Conservation (phyloP, 2,797 vertebrate genomes). For the Danio tinwini region DNA sequence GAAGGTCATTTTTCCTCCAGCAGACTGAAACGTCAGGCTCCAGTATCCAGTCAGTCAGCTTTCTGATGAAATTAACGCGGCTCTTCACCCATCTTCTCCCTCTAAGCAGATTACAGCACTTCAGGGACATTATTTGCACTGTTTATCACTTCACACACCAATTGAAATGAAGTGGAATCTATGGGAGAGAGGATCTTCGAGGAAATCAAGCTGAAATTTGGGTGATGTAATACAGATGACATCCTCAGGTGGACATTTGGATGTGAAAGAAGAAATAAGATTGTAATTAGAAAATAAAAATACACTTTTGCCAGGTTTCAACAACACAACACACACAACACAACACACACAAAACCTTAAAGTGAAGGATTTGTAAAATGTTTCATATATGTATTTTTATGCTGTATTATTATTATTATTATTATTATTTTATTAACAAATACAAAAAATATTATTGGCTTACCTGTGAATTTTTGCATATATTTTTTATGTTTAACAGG, state of each 20-base stretch:
- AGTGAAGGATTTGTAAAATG: no score
- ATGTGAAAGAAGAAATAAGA: not conserved
- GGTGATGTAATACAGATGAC: not conserved
- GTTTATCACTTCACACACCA: constrained; percentile 74
- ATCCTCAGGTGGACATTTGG: not conserved
- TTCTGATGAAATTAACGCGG: constrained; percentile 77
- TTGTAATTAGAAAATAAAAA: not conserved
- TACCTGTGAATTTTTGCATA: no score
- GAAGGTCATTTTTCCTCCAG: constrained; percentile 64
- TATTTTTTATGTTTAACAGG: no score
- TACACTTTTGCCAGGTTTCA: not conserved
- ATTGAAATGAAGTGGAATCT: constrained; percentile 76
- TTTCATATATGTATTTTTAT: no score
- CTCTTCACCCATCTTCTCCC: constrained; percentile 69
- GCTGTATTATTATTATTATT: no score
- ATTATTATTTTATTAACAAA: no score
- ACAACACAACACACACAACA: no score
- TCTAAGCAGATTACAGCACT: constrained; percentile 76
- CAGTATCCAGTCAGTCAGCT: constrained; percentile 66
- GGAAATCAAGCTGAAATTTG: constrained; percentile 54
- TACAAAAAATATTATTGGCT: no score
- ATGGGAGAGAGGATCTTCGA: constrained; percentile 63
- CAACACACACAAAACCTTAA: no score
- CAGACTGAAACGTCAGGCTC: constrained; percentile 69
- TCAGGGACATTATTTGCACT: constrained; percentile 76